These are phyloP conservation scores for Drosophila siamana DNA, from an alignment of 2,888 invertebrate species.

Conservation along the genomic window DNA sequence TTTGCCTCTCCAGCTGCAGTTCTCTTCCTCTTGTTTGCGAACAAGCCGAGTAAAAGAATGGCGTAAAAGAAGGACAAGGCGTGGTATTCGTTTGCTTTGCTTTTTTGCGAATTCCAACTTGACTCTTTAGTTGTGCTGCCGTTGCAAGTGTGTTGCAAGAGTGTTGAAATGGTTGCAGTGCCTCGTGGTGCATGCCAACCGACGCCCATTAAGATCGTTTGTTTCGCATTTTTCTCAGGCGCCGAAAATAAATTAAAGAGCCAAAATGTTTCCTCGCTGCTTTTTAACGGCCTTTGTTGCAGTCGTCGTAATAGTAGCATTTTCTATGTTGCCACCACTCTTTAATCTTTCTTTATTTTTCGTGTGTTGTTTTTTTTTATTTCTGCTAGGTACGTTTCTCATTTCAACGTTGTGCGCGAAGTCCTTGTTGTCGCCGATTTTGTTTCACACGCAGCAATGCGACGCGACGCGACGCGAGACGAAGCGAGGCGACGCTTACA, in stretches of 20 bases:
- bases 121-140: constrained; percentile 26
- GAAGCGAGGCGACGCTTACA: constrained; percentile 49
- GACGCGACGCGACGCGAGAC: constrained; percentile 32
- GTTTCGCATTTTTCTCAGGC: constrained; percentile 59
- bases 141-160: constrained; percentile 21
- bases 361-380: constrained; percentile 1
- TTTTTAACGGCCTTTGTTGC: constrained; percentile 55
- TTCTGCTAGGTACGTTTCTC: constrained; percentile 40
- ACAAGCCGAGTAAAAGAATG: background rate
- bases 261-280: constrained; percentile 62
- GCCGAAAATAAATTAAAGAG: constrained; percentile 71
- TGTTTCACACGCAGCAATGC: constrained; percentile 42
- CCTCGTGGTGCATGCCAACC: constrained; percentile 14
- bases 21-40: background rate
- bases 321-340: constrained; percentile 20
- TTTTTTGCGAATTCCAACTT: constrained; percentile 20
- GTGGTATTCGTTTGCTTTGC: constrained; percentile 5
- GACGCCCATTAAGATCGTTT: constrained; percentile 38
- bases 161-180: constrained; percentile 24
- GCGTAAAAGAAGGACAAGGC: background rate
- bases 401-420: constrained; percentile 40
- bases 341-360: constrained; percentile 11
- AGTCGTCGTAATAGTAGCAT: background rate
- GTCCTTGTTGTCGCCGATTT: constrained; percentile 49
- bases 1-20: background rate